These are phyloP conservation scores for Callionymus lyra DNA, from an alignment of 2,113 vertebrate species.

Conservation along the genomic window DNA sequence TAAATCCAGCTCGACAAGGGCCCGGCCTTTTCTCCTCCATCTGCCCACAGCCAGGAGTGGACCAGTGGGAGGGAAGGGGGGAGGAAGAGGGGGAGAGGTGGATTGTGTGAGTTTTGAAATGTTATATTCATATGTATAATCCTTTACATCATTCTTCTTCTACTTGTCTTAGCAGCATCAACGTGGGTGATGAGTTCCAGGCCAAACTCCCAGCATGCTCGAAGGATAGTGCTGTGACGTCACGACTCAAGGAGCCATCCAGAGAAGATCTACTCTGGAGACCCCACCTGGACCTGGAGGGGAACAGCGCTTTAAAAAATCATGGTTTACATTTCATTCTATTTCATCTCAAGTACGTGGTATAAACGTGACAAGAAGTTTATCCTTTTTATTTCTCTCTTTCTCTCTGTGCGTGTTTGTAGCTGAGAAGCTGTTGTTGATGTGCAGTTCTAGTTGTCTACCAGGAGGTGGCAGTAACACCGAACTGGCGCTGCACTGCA, in stretches of 20 bases:
- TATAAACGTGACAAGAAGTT: not conserved
- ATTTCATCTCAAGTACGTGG: too few species aligned
- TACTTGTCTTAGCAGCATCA: slow-evolving; percentile 44
- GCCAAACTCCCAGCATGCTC: slow-evolving; percentile 49
- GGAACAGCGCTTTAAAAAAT: slow-evolving; percentile 31
- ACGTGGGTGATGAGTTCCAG: slow-evolving; percentile 65
- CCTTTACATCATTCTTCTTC: not conserved
- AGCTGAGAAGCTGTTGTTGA: slow-evolving; percentile 66
- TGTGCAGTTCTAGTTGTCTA: slow-evolving; percentile 68
- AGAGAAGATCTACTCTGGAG: slow-evolving; percentile 65
- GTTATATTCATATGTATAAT: too few species aligned
- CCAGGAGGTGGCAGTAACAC: slow-evolving; percentile 70
- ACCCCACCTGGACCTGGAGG: slow-evolving; percentile 47
- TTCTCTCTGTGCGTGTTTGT: slow-evolving; percentile 5
- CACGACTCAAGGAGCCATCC: slow-evolving; percentile 18
- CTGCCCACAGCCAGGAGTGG: slow-evolving; percentile 9
- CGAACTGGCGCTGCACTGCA: slow-evolving; percentile 70
- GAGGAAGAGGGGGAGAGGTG: slow-evolving; percentile 17
- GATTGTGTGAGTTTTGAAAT: not conserved
- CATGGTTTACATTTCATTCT: slow-evolving; percentile 42
- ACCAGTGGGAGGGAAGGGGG: slow-evolving; percentile 9
- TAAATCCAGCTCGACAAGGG: slow-evolving; percentile 62
- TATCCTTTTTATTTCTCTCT: slow-evolving; percentile 2
- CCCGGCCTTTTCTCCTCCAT: slow-evolving; percentile 60
- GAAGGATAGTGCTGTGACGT: not conserved